phyloP scores from a whole-genome alignment of 2,113 vertebrate genomes.

The Apistogramma diplotaenia region DNA sequence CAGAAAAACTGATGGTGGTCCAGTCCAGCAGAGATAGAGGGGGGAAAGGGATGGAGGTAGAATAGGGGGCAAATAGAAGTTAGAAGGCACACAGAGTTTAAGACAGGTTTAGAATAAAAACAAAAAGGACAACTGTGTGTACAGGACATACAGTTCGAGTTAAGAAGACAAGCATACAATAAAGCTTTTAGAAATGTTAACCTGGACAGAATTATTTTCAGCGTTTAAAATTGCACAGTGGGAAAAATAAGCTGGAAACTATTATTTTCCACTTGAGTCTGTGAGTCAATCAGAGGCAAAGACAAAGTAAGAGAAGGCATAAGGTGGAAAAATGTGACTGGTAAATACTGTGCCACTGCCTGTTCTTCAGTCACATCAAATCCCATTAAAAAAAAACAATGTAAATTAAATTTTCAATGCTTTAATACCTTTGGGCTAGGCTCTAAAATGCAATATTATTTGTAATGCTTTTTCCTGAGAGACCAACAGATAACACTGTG shows the following conservation, averaged over 20 bases:
- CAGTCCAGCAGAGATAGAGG: slow-evolving; percentile 2
- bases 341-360: background rate
- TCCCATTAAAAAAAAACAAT: background rate
- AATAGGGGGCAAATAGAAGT: slow-evolving; percentile 8
- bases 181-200: background rate
- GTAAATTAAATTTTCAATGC: background rate
- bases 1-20: background rate
- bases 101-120: background rate
- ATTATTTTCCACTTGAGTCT: too few species aligned
- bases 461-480: background rate
- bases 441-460: background rate
- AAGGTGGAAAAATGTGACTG: background rate
- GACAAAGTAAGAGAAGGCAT: background rate
- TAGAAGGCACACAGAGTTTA: background rate
- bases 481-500: background rate
- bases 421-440: background rate
- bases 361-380: background rate
- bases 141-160: background rate
- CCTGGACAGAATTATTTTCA: background rate
- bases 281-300: background rate
- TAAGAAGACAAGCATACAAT: background rate
- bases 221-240: too few species aligned
- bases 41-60: background rate
- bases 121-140: background rate
- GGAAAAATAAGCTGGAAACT: too few species aligned